phyloP scores from a whole-genome alignment of 2,888 invertebrate genomes.

The Gari tellinella region DNA sequence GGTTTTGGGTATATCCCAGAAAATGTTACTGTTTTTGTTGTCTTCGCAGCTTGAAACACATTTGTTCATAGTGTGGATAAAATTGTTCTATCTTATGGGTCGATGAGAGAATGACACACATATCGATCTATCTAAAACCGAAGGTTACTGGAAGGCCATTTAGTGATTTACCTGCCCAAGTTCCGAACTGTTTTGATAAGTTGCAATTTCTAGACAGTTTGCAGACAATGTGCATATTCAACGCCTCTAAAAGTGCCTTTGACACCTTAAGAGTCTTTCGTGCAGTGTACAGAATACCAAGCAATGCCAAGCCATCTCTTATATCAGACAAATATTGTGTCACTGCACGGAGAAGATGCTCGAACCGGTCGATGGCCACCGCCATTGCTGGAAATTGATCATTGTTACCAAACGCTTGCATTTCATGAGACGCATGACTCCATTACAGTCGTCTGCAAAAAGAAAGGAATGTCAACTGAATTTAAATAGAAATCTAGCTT shows the following conservation, averaged over 20 bases:
- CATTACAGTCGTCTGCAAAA: too few relatives aligned
- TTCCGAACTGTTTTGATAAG: slow-evolving; percentile 88
- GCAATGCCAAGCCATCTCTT: slow-evolving; percentile 74
- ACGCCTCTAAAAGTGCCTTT: slow-evolving; percentile 56
- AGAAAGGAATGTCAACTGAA: too few relatives aligned
- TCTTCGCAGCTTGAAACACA: too few relatives aligned
- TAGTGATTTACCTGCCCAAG: slow-evolving; percentile 96
- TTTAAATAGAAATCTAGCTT: too few relatives aligned
- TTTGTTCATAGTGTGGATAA: too few relatives aligned
- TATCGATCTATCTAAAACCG: too few relatives aligned
- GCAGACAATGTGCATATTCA: slow-evolving; percentile 71
- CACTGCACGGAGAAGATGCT: slow-evolving; percentile 72
- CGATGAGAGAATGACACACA: too few relatives aligned
- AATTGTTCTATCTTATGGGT: too few relatives aligned
- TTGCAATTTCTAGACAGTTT: slow-evolving; percentile 63
- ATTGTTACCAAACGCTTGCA: neutral
- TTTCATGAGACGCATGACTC: neutral
- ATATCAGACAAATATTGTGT: slow-evolving; percentile 61
- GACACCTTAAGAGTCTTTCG: slow-evolving; percentile 62
- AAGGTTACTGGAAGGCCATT: too few relatives aligned
- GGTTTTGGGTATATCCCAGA: too few relatives aligned
- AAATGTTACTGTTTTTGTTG: too few relatives aligned
- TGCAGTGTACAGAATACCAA: slow-evolving; percentile 75
- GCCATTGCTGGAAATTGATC: slow-evolving; percentile 55
- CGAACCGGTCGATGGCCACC: slow-evolving; percentile 79